phyloP scores from a whole-genome alignment of 2,888 invertebrate genomes.

The Epistrophe grossulariae region DNA sequence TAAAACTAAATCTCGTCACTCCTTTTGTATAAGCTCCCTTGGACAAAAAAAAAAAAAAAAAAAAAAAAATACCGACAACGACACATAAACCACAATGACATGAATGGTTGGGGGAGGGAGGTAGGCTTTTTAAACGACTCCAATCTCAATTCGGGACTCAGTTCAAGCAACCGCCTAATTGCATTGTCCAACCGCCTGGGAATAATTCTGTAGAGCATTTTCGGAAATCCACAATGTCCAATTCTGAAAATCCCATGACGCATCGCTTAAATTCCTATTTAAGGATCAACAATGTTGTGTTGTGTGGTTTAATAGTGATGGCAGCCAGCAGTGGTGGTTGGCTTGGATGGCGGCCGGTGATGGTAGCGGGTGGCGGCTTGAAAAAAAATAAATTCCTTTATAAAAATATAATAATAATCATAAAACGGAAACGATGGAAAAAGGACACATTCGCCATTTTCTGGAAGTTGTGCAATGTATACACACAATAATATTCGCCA shows the following conservation, averaged over 20 bases:
- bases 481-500: conserved; percentile 62
- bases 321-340: not conserved
- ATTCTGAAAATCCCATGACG: conserved; percentile 51
- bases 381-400: conserved; percentile 4
- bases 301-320: conserved; percentile 15
- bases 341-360: not conserved
- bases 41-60: conserved; percentile 19
- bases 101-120: not conserved
- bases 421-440: conserved; percentile 40
- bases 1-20: conserved; percentile 7
- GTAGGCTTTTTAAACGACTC: conserved; percentile 7
- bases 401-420: conserved; percentile 59
- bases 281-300: conserved; percentile 64
- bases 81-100: not conserved
- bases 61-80: conserved; percentile 1
- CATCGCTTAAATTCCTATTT: conserved; percentile 66
- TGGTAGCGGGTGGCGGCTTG: not conserved
- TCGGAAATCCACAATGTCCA: conserved; percentile 41
- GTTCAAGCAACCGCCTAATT: conserved; percentile 67
- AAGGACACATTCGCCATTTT: conserved; percentile 65
- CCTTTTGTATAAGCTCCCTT: conserved; percentile 1
- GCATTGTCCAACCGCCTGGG: conserved; percentile 51
- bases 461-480: conserved; percentile 60
- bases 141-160: not conserved
- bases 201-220: conserved; percentile 18